Base-by-base conservation (phyloP, 2,113 vertebrate species). In the Cricetomys ansorgei region DNA sequence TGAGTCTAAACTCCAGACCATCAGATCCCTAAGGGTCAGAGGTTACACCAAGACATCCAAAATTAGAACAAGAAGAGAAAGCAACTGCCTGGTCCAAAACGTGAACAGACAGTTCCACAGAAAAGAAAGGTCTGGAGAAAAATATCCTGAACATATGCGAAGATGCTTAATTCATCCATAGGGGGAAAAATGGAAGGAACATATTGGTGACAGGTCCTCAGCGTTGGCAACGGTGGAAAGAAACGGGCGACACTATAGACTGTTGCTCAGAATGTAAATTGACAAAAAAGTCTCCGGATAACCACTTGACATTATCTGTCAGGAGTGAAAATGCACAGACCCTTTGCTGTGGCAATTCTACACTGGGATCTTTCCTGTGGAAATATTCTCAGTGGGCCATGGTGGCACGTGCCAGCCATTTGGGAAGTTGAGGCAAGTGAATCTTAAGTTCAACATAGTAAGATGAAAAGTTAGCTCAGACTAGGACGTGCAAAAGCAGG, bases 121-220 rank as follows among this genome's bases (percentile, higher is more conserved):
- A 77, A 69, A 88, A 62, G 48, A 90, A 95, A 89, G 43, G 77
- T 21, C 21, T 64, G 57, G 40, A 2, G 19, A 19, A 75, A 65
- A 75, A 12, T 45, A 81, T 73, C 65, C 53, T 73, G 86, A 95
- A 87, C 34, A 89, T 31, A 94, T 48, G 75, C 25, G 81, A 90
- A 88, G 40, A 55, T 31, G 67, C 53, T 93, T 57, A 77, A 67
- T n/a, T 87, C 17, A 64, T 21, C 29, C 67, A 45, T 57, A 72
- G n/a, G n/a, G n/a, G n/a, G 79, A 40, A 88, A 80, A 81, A 70
- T 19, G 50, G 90, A 88, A 94, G 57, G 69, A 87, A 69, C 81
- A 84, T 45, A 45, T 11, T 62, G 62, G 15, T 50, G 59, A 85
- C 72, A 89, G 65, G n/a, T 65, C 48, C 27, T 76, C 48, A 3